These are phyloP conservation scores for Neotoxoptera formosana DNA, from an alignment of 1,140 invertebrate genomes.

Conservation along the genomic window DNA sequence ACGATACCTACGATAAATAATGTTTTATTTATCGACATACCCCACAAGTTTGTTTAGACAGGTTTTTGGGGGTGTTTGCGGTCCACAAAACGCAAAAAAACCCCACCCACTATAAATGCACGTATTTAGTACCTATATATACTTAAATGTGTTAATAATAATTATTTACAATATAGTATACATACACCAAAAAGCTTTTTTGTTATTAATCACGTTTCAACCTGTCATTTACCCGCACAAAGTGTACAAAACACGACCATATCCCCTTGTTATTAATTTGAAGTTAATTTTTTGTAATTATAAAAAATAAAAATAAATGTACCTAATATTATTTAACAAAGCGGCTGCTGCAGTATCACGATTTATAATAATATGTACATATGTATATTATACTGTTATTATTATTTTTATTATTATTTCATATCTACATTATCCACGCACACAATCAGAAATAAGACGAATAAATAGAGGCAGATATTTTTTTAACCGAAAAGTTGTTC, in stretches of 20 bases:
- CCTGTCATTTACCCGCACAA: constrained; percentile 22
- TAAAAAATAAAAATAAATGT: background rate
- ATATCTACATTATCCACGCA: background rate
- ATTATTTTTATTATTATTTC: background rate
- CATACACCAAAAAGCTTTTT: constrained; percentile 35
- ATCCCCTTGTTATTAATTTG: constrained; percentile 11
- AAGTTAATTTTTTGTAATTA: constrained; percentile 13
- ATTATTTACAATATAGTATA: constrained; percentile 10
- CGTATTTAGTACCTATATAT: background rate
- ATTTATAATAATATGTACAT: background rate
- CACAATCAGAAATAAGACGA: background rate
- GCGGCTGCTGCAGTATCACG: background rate
- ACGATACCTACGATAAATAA: background rate
- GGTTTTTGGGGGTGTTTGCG: background rate
- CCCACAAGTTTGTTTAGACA: background rate
- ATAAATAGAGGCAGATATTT: background rate
- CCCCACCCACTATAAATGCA: background rate
- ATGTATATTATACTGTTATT: no score
- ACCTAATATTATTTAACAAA: background rate
- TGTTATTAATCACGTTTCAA: constrained; percentile 32
- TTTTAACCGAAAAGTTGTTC: background rate
- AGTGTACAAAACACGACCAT: constrained; percentile 12
- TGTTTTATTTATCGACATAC: background rate
- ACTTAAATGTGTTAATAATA: constrained; percentile 11
- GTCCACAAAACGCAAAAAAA: background rate